Conservation (phyloP, 2,888 invertebrate genomes). For the Ariolimax columbianus region DNA sequence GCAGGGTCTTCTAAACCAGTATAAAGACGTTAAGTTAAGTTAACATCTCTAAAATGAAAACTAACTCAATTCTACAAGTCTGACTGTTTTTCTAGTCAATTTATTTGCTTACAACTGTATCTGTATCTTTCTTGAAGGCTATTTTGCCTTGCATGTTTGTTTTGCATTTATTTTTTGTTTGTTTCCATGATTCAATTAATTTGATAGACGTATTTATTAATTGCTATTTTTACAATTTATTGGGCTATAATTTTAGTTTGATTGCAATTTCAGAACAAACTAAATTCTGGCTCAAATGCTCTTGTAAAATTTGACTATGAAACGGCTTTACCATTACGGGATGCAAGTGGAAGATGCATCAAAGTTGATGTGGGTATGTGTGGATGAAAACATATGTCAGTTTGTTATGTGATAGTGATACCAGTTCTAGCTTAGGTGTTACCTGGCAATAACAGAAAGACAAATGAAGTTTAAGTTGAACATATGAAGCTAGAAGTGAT, state of each 20-base stretch:
- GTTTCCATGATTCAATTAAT: too few relatives aligned
- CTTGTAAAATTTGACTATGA: constrained; percentile 94
- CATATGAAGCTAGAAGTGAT: too few relatives aligned
- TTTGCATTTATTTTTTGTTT: too few relatives aligned
- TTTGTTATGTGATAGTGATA: background rate
- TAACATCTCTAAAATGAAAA: too few relatives aligned
- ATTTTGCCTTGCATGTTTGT: too few relatives aligned
- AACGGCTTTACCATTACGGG: constrained; percentile 96
- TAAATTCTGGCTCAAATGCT: constrained; percentile 35
- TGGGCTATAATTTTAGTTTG: background rate
- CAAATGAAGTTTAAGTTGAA: background rate
- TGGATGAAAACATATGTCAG: background rate
- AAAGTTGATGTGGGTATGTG: constrained; percentile 65
- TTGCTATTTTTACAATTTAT: background rate
- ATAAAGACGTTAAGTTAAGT: too few relatives aligned
- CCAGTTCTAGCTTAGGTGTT: background rate
- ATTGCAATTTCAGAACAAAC: constrained; percentile 23
- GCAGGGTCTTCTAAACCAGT: too few relatives aligned
- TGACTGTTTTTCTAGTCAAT: too few relatives aligned
- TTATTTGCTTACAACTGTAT: too few relatives aligned
- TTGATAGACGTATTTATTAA: too few relatives aligned
- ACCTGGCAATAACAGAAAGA: background rate
- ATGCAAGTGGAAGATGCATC: constrained; percentile 80
- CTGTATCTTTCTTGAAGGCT: too few relatives aligned
- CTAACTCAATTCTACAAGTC: too few relatives aligned